Percentiles rank a stretch among this genome's conserved stretches.
Evolutionary conservation across 2,113 vertebrate genomes (phyloP).

Genomic region (Lathamus discolor): DNA sequence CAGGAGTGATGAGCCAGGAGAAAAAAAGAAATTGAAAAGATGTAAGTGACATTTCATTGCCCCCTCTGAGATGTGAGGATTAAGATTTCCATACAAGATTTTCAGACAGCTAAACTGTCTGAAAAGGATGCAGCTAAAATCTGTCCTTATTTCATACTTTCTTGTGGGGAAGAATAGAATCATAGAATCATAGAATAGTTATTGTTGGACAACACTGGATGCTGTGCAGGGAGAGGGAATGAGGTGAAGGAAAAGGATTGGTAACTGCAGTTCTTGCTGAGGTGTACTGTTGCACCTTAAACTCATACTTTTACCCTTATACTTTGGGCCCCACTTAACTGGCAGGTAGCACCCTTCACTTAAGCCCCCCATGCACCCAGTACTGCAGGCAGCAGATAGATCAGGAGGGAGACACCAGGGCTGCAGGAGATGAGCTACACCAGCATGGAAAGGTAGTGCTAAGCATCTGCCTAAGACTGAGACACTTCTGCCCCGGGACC

Average conservation of each 20-base stretch:
- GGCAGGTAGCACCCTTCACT: background rate
- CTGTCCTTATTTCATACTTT: background rate
- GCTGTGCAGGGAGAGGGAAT: background rate
- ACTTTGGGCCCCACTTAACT: background rate
- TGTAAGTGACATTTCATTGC: constrained; percentile 48
- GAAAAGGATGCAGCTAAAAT: background rate
- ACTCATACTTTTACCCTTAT: background rate
- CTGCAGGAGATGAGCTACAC: background rate
- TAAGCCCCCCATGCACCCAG: background rate
- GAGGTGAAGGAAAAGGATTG: background rate
- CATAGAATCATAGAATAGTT: too few species aligned
- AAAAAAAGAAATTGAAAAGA: constrained; percentile 53
- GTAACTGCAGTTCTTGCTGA: background rate
- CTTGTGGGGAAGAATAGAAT: background rate
- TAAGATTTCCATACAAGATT: background rate
- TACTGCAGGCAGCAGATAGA: background rate
- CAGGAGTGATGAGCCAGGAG: constrained; percentile 42
- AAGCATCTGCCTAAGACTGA: background rate
- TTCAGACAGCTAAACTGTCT: background rate
- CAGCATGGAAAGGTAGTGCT: fast-evolving
- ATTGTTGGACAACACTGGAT: background rate
- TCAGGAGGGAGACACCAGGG: background rate
- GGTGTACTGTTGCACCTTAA: background rate
- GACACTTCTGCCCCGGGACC: background rate
- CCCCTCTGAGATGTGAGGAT: background rate